Evolutionary conservation across 2,888 invertebrate genomes (phyloP).

Genomic region (Pammene fasciana): DNA sequence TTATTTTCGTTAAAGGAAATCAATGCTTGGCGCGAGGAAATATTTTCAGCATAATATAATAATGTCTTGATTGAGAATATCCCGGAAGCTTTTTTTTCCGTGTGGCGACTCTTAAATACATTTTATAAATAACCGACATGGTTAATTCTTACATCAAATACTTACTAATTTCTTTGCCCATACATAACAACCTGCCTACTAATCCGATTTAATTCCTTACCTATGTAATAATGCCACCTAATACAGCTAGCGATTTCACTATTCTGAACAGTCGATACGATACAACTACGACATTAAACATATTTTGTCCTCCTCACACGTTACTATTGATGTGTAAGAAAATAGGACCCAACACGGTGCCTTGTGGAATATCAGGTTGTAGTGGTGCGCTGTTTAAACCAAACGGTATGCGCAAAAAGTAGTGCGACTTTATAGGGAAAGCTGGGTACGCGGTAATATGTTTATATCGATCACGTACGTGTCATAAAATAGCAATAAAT

Average conservation of each 20-base stretch:
- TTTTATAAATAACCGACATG: background rate
- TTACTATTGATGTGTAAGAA: background rate
- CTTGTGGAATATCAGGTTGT: conserved; percentile 9
- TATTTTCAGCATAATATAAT: too few species aligned
- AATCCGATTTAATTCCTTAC: conserved; percentile 29
- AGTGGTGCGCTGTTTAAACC: conserved; percentile 2
- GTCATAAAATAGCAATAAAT: conserved; percentile 46
- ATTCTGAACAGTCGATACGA: background rate
- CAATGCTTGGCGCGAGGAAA: too few species aligned
- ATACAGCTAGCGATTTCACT: background rate
- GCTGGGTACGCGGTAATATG: conserved; percentile 40
- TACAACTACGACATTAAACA: background rate
- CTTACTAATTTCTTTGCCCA: conserved; percentile 18
- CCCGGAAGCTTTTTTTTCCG: too few species aligned
- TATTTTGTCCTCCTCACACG: background rate
- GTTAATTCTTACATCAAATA: background rate
- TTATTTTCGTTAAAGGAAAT: too few species aligned
- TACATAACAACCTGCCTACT: conserved; percentile 7
- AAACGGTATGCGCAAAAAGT: conserved; percentile 40
- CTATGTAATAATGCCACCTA: conserved; percentile 25
- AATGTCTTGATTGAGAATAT: too few species aligned
- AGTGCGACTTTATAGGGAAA: conserved; percentile 39
- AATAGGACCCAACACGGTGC: background rate
- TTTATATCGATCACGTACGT: conserved; percentile 47
- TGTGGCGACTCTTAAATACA: too few species aligned